phyloP scores from a whole-genome alignment of 2,797 vertebrate genomes.

The Tamandua tetradactyla region DNA sequence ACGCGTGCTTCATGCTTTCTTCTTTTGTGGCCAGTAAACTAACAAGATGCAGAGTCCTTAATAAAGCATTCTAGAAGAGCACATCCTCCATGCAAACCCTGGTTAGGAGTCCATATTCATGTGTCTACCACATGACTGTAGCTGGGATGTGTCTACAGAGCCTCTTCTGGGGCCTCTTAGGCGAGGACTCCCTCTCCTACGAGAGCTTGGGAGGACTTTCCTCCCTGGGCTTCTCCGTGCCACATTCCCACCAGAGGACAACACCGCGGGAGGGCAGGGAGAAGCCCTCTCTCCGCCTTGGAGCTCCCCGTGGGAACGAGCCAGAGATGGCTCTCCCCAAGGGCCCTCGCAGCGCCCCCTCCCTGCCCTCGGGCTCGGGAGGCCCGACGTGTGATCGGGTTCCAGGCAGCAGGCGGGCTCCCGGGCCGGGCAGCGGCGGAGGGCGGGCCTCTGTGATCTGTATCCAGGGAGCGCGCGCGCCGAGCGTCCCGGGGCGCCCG shows the following conservation, averaged over 20 bases:
- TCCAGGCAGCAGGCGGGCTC: constrained; percentile 71
- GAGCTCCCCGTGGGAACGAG: constrained; percentile 67
- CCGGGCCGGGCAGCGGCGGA: neutral
- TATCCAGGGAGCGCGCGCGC: constrained; percentile 69
- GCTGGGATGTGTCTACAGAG: fast-evolving
- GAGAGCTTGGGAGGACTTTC: neutral
- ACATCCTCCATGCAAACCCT: neutral
- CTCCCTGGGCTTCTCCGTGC: neutral
- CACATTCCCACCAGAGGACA: neutral
- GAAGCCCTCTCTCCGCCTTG: neutral
- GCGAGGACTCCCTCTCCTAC: neutral
- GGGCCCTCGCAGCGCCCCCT: neutral
- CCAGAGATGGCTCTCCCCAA: neutral
- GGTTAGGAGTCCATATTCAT: neutral
- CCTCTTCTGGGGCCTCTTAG: neutral
- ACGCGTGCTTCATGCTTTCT: neutral
- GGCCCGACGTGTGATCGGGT: constrained; percentile 65
- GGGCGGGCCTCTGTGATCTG: constrained; percentile 67
- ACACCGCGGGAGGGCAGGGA: neutral
- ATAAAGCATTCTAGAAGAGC: neutral
- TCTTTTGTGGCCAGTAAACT: neutral
- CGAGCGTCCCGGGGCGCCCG: constrained; percentile 30
- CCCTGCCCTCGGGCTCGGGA: constrained; percentile 37
- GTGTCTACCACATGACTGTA: neutral
- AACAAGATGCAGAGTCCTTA: neutral